Base-by-base conservation (phyloP, 2,888 invertebrate species). In the Abrostola tripartita region DNA sequence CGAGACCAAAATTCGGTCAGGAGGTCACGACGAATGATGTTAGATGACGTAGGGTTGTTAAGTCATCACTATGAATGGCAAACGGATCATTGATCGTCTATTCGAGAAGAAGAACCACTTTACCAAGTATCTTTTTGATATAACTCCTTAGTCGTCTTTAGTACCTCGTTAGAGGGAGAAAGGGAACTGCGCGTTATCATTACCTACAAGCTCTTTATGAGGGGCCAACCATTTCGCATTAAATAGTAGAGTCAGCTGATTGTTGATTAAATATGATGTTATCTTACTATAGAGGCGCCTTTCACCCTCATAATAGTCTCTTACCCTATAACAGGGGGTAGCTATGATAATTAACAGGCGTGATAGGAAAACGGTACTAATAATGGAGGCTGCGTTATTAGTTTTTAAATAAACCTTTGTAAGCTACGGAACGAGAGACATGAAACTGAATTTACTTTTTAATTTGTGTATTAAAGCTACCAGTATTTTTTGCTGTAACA, bases 311-410 rank as follows among this genome's bases (percentile, higher is more conserved):
- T 47, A 47, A 47, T 47, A 47, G 44, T 47, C 44, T 24, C 14
- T 12, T 44, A 14, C 44, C 41, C 44, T 24, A 14, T 47, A 47
- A 24, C 44, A 47, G 14, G 44, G 44, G 44, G 44, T 47, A 47
- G 14, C 44, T 47, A 47, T 47, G 44, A 47, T 47, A 47, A 47
- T 47, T 24, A 47, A 8, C 2, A 9, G 24, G 24, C 44, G 44
- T 47, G 24, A 47, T 47, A 24, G 44, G 44, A 47, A 47, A 47
- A 24, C 44, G 44, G 44, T 47, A 47, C 44, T 24, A 47, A 41
- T 41, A 41, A 47, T 47, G 24, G 44, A 14, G 10, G 44, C 44
- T 47, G 44, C 44, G 44, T 47, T 47, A 9, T 24, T 24, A 24
- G 14, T 24, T 47, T 47, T 47, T 9, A 24, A 44, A 24, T 47